Evolutionary conservation across 2,888 invertebrate species (phyloP), one percentile per base, ranked within the genome.

Genomic region (Platycheirus rosarum): DNA sequence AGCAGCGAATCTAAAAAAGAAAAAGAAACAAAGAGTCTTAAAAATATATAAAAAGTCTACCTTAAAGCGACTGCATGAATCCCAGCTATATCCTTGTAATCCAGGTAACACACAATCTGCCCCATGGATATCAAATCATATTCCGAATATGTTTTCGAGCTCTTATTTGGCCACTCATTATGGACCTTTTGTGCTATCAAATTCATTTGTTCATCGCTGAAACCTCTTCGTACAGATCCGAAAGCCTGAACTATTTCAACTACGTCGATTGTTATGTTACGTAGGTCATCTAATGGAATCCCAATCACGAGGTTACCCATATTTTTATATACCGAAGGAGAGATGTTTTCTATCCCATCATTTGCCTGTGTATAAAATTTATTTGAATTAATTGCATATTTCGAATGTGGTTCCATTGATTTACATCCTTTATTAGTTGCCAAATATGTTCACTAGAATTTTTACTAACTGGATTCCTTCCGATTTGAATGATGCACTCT

Each of bases 21-120:
- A 37, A 40, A 46, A n/a, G 3, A 16, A 14, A 9, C 9, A 13
- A 13, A 37, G 7, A 35, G 37, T 29, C 5, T 7, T 63, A 8
- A 23, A 9, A 57, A 79, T 44, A 46, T 37, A 48, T 37, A 84
- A 86, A 87, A 86, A 85, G 48, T 63, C 32, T 76, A 88, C 88
- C 85, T 87, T 76, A 92, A 93, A 0, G 92, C 92, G 48, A 91
- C 88, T 0, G 93, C 91, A 85, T 92, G 92, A 66, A 93, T 93
- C 62, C 90, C 88, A 29, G 88, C 89, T 51, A 93, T 92, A 78
- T 92, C 92, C 18, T 91, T 91, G 23, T 87, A 87, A 84, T 93
- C 92, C 66, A 92, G 92, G n/a, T 91, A 91, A 85, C 93, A 93
- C 1, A 93, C 85, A 77, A 93, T 92, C 86, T 93, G 92, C 32